Evolutionary conservation across 1,140 invertebrate genomes (phyloP).

Genomic region (Glomeris maerens): DNA sequence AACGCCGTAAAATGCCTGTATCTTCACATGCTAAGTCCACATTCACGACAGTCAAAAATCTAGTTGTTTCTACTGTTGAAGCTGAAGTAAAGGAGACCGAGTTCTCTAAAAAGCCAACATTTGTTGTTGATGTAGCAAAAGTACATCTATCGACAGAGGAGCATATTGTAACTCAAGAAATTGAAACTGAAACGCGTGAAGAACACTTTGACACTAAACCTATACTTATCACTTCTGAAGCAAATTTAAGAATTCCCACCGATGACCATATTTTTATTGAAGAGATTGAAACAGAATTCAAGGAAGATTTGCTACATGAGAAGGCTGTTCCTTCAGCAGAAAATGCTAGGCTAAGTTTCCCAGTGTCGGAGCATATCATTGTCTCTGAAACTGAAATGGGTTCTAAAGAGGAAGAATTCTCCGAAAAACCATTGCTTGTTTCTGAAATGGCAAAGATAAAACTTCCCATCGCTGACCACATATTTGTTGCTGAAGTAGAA

Average conservation of each 20-base stretch:
- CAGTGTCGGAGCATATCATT: slow-evolving; percentile 6
- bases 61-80: not conserved
- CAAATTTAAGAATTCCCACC: slow-evolving; percentile 14
- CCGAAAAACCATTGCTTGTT: not conserved
- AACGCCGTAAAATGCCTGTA: not conserved
- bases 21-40: not conserved
- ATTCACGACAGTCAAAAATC: not conserved
- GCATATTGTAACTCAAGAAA: slow-evolving; percentile 18
- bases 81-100: not conserved
- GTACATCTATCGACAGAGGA: slow-evolving; percentile 11
- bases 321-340: not conserved
- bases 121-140: slow-evolving; percentile 6
- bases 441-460: not conserved
- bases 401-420: not conserved
- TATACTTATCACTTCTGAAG: slow-evolving; percentile 11
- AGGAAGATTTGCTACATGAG: slow-evolving; percentile 12
- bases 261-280: slow-evolving; percentile 17
- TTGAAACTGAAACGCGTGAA: slow-evolving; percentile 17
- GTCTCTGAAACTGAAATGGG: slow-evolving; percentile 14
- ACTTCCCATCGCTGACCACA: not conserved
- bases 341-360: not conserved
- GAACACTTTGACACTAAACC: slow-evolving; percentile 14
- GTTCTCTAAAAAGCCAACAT: not conserved
- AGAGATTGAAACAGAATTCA: slow-evolving; percentile 16
- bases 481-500: not conserved